These are phyloP conservation scores for Lumbricus terrestris DNA, from an alignment of 2,888 invertebrate species.

Conservation along the genomic window DNA sequence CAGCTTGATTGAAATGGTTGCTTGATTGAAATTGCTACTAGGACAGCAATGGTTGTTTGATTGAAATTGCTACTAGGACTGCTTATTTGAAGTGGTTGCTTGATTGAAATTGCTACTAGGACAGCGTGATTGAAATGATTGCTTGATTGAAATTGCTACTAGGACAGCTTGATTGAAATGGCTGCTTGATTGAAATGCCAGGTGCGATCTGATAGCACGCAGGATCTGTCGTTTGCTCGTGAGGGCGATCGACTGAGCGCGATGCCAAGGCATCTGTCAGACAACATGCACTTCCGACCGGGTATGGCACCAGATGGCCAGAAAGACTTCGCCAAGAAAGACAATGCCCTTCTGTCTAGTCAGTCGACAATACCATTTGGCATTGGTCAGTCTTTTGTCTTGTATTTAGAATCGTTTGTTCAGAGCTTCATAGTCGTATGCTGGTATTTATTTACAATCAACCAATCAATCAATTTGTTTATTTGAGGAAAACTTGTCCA, in stretches of 20 bases:
- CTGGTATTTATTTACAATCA: too few species aligned
- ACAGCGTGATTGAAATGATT: too few species aligned
- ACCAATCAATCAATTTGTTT: too few species aligned
- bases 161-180: too few species aligned
- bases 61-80: too few species aligned
- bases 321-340: constrained; percentile 26
- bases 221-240: constrained; percentile 45
- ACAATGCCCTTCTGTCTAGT: constrained; percentile 5
- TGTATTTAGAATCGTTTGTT: neutral
- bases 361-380: constrained; percentile 13
- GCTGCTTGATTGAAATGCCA: constrained; percentile 34
- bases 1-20: too few species aligned
- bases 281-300: constrained; percentile 19
- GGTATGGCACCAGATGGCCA: constrained; percentile 14
- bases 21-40: neutral
- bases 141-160: too few species aligned
- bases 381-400: constrained; percentile 18
- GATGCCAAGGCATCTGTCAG: constrained; percentile 23
- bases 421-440: too few species aligned
- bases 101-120: too few species aligned
- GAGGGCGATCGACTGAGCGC: constrained; percentile 26
- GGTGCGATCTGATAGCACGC: constrained; percentile 56
- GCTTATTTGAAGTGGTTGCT: too few species aligned
- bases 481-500: too few species aligned
- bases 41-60: too few species aligned